Conservation (phyloP, 2,797 vertebrate species). For the Hoplostethus atlanticus region DNA sequence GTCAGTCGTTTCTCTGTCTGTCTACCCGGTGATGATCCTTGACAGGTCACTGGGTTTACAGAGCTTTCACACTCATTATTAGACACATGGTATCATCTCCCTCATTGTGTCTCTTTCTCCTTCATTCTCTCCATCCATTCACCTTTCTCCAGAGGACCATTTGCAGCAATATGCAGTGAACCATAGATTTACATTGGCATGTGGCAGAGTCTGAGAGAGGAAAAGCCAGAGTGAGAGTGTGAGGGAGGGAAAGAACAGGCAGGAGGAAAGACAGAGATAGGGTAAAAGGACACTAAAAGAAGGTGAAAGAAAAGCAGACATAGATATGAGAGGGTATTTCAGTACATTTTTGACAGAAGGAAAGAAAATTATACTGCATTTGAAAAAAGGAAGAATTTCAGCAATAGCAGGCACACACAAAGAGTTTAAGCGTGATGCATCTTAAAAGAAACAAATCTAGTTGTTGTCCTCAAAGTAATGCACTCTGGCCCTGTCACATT, state of each 20-base stretch:
- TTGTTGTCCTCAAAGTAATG: neutral
- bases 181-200: constrained; percentile 25
- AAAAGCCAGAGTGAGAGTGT: constrained; percentile 10
- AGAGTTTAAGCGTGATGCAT: constrained; percentile 21
- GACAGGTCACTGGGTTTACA: constrained; percentile 37
- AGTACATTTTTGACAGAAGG: constrained; percentile 3
- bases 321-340: constrained; percentile 18
- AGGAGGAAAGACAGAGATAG: neutral
- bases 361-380: constrained; percentile 28
- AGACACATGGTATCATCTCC: neutral
- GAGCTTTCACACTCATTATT: constrained; percentile 23
- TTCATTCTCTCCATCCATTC: neutral
- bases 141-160: neutral
- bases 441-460: constrained; percentile 4
- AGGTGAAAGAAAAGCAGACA: neutral
- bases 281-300: neutral
- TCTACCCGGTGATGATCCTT: constrained; percentile 11
- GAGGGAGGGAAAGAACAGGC: neutral
- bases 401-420: constrained; percentile 1
- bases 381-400: constrained; percentile 27
- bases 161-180: constrained; percentile 34
- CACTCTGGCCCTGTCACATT: neutral
- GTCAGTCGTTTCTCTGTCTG: neutral
- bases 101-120: neutral
- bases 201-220: constrained; percentile 4